Evolutionary conservation across 2,113 vertebrate genomes (phyloP), one percentile per base, ranked within the genome.

Genomic region (Pungitius pungitius): DNA sequence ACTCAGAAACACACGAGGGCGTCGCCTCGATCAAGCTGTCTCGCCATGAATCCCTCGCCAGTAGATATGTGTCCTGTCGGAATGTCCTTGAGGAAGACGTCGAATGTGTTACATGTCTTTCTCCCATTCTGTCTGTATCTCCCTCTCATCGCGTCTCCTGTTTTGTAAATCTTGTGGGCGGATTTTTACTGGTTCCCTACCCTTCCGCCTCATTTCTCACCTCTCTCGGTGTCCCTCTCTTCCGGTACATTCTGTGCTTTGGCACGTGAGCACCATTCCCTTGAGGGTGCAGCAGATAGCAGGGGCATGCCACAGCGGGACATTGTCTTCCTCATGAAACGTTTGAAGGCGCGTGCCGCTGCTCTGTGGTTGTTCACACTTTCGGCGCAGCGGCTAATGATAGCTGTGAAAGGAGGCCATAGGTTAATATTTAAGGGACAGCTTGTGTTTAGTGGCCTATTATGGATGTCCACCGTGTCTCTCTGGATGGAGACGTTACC

Each of bases 241-340:
- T 49, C 72, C 72, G 64, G 84, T 78, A 89, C 88, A 86, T 61
- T 76, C 43, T 86, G 88, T 90, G 37, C 89, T 88, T 72, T 45
- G 2, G 56, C 15, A 4, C 10, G 0, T 54, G 66, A 73, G 56
- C 66, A 45, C 24, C 56, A 75, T 82, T 88, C 80, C 85, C 78
- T 69, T 49, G 47, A 87, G 79, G 73, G 33, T 56, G 52, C 69
- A 69, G 3, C 33, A 80, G 77, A 81, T 82, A 82, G 47, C 76
- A 5, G 18, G 24, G 27, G 60, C 81, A 77, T 87, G 77, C 69
- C 71, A 60, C 45, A 8, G 70, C 62, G 33, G 83, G 24, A 71
- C 78, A 70, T 20, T 27, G 72, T 87, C 84, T 81, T 77, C 87
- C 69, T 35, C 33, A 43, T 40, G 67, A 37, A 43, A 61, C 39